Evolutionary conservation across 2,797 vertebrate genomes (phyloP), one percentile per base, ranked within the genome.

Genomic region (Anniella stebbinsi): DNA sequence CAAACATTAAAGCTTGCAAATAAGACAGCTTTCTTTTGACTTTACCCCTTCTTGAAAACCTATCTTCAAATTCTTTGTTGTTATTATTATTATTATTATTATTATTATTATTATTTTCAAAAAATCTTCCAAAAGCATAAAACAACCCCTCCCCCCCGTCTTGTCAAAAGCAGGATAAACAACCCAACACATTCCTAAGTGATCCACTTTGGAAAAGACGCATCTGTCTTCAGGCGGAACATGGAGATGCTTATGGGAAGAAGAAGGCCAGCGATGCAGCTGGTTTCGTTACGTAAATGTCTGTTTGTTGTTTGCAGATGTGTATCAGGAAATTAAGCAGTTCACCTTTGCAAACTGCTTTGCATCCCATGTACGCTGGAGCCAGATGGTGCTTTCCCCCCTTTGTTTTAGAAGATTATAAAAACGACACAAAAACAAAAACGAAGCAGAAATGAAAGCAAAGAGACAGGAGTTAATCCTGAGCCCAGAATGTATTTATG

Each of bases 341-440:
- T 87, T 97, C 97, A 96, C 96, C 96, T 97, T 92, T 94, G 94
- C 80, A 87, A 92, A 90, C 86, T 17, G 63, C 95, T 94, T 60
- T 92, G 92, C 90, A 93, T 94, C 81, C 85, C 90, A 90, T 92
- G 91, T 95, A 90, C 33, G 91, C 84, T 84, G 33, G 85, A 96
- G 93, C 91, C 96, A 97, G 96, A 96, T 95, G 96, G 96, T 80
- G 73, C 92, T 88, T 69, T 45, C 89, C 57, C 15, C 8, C 13
- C 94, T 96, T 96, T 95, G 89, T 95, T 95, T 96, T 92, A 93
- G 94, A 93, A 95, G 95, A 96, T 94, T 94, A 95, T 95, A 94
- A 95, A 69, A 84, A 84, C 13, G n/a, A 60, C 28, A 67, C 28
- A 36, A 1, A 23, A 28, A 10, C 4, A 51, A 7, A 23, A 67